phyloP scores from a whole-genome alignment of 2,113 vertebrate genomes.

The Colaptes auratus region DNA sequence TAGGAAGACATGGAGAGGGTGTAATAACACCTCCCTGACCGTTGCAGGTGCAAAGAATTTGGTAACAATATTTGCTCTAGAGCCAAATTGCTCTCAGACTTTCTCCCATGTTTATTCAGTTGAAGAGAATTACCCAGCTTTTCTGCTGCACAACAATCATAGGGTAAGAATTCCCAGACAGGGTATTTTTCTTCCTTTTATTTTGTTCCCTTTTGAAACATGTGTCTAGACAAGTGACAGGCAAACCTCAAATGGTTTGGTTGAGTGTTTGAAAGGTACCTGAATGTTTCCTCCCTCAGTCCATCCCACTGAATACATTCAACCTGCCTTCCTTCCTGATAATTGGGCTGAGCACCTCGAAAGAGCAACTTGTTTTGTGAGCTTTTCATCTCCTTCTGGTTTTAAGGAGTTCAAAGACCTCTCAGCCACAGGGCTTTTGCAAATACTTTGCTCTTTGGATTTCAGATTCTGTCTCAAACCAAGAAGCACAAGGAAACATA shows the following conservation, averaged over 20 bases:
- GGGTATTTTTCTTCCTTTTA: conserved; percentile 30
- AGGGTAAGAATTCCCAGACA: conserved; percentile 40
- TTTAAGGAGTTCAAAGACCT: background rate
- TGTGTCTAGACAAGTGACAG: conserved; percentile 34
- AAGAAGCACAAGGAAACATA: background rate
- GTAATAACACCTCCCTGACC: background rate
- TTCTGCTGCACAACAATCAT: background rate
- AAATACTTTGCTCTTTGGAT: background rate
- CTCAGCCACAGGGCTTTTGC: background rate
- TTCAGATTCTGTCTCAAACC: background rate
- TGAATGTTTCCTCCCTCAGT: background rate
- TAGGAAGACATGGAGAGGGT: background rate
- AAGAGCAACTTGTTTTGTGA: background rate
- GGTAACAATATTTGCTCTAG: conserved; percentile 35
- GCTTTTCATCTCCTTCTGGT: background rate
- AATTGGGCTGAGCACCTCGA: background rate
- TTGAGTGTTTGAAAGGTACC: background rate
- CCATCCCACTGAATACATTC: background rate
- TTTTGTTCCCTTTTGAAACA: conserved; percentile 28
- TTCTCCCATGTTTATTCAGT: conserved; percentile 33
- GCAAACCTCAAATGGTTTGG: background rate
- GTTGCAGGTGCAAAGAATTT: conserved; percentile 28
- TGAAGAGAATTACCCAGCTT: conserved; percentile 46
- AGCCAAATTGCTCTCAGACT: conserved; percentile 53
- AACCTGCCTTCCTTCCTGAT: background rate